Conservation (phyloP, 2,797 vertebrate species). For the Arctocebus calabarensis region DNA sequence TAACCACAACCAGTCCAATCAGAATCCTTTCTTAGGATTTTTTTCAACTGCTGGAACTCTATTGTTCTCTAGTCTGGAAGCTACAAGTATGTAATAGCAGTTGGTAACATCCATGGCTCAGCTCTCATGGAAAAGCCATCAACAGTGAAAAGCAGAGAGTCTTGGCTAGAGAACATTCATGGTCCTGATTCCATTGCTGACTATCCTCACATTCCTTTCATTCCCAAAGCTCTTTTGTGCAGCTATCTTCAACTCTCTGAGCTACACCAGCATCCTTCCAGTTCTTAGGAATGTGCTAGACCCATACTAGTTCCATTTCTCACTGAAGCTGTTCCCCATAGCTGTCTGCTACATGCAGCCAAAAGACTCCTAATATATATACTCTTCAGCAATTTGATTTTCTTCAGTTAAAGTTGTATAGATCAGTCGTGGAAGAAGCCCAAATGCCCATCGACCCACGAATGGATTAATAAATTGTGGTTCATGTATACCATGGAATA, state of each 20-base stretch:
- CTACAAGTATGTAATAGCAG: background rate
- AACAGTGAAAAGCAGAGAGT: background rate
- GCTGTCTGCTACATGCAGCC: background rate
- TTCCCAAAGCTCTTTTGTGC: background rate
- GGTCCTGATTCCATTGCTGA: background rate
- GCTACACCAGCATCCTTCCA: background rate
- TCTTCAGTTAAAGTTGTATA: too few relatives aligned
- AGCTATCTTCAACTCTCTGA: background rate
- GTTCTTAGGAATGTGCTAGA: background rate
- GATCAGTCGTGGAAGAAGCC: too few relatives aligned
- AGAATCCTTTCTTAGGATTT: constrained; percentile 1
- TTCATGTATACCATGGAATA: too few relatives aligned
- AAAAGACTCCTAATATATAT: background rate
- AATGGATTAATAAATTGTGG: too few relatives aligned
- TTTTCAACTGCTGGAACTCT: background rate
- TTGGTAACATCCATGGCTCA: background rate
- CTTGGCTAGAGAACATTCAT: background rate
- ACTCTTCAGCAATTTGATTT: constrained; percentile 11
- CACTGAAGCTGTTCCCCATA: background rate
- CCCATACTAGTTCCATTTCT: background rate
- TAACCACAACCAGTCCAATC: background rate
- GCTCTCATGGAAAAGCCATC: constrained; percentile 16
- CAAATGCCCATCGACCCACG: too few relatives aligned
- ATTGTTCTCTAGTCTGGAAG: background rate
- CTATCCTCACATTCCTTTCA: background rate